Evolutionary conservation across 2,113 vertebrate genomes (phyloP), one percentile per base, ranked within the genome.

Genomic region (Mesitornis unicolor): DNA sequence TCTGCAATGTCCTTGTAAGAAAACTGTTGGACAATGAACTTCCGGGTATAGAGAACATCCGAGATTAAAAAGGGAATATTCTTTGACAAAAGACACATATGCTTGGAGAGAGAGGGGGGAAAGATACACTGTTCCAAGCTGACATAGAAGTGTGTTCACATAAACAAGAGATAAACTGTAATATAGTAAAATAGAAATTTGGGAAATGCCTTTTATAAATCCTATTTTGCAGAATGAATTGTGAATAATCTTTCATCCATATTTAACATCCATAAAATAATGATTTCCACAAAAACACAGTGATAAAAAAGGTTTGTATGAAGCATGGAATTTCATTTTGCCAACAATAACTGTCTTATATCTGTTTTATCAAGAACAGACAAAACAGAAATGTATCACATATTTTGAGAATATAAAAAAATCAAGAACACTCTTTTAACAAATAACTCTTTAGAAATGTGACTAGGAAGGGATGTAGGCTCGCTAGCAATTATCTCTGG

Each of bases 321-420:
- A 87, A 96, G 68, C 93, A 95, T 59, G 61, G 90, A 97, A 98
- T 96, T 97, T 97, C 94, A 97, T 97, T 97, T 97, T 94, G 80
- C 73, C 90, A 94, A 93, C 86, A 50, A 22, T 95, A 97, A 96
- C 87, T 94, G 24, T 79, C 91, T 95, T 82, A 16, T 92, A 90
- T 91, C 89, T 93, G 59, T 54, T 94, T 97, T 93, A 96, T 51
- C 29, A 42, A 96, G 69, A 97, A 82, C 15, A 95, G 61, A 89
- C 73, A 94, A 95, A 94, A 65, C 67, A 69, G 64, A 73, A 95
- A 95, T 53, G 17, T n/a, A 91, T 54, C 31, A 93, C 12, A 2
- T 86, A 90, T 91, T 97, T 93, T 90, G 43, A 87, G 93, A 94
- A 93, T 47, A 80, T 69, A 69, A 75, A 88, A 87, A 94, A 91